Percentiles rank a stretch among this genome's conserved stretches.
phyloP scores from a whole-genome alignment of 1,140 invertebrate species.

The Aporrectodea caliginosa region DNA sequence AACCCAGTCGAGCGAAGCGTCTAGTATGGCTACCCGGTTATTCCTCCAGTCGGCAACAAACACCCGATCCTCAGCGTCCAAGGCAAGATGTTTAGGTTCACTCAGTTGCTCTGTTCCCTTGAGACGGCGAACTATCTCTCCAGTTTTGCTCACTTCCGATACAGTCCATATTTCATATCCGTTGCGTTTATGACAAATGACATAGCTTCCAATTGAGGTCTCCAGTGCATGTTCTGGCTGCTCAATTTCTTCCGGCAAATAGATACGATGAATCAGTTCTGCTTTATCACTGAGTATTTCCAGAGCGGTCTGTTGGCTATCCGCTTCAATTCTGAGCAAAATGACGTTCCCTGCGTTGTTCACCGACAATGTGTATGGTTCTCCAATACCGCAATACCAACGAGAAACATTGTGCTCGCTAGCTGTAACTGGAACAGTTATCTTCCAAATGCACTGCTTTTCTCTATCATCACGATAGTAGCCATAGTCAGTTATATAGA shows the following conservation, averaged over 20 bases:
- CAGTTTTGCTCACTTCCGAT: background rate
- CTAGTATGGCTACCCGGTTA: background rate
- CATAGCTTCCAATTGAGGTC: background rate
- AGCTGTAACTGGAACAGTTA: background rate
- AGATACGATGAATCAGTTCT: no score
- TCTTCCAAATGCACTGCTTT: background rate
- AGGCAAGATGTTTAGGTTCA: background rate
- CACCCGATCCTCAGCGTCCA: background rate
- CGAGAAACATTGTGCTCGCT: background rate
- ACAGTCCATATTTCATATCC: background rate
- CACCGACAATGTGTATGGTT: background rate
- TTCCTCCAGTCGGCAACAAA: background rate
- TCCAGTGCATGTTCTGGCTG: background rate
- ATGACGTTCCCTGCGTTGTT: background rate
- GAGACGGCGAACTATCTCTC: background rate
- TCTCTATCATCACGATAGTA: background rate
- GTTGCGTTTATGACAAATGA: background rate
- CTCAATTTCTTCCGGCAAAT: background rate
- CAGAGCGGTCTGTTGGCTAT: no score
- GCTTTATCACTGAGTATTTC: no score
- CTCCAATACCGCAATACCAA: background rate
- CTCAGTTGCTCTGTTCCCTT: background rate
- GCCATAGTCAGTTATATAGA: background rate
- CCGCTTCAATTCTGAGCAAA: background rate
- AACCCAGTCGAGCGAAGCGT: background rate